Base-by-base conservation (phyloP, 1,140 invertebrate species). In the Danaus melanippus region DNA sequence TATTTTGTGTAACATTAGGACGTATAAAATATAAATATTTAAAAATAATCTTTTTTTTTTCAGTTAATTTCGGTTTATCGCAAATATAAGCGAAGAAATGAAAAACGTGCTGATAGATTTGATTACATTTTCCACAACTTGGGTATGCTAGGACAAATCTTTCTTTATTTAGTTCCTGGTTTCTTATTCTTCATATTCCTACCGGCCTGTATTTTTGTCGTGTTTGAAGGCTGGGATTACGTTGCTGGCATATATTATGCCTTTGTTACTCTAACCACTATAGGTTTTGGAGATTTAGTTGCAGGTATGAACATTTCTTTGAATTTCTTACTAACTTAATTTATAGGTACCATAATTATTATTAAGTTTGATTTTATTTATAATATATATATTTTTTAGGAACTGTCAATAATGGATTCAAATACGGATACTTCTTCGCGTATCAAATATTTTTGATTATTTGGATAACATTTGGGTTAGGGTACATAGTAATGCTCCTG, bases 281-380 rank as follows among this genome's bases (percentile, higher is more conserved):
- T 98, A 67, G 97, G 97, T 12, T 98, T 98, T 79, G 97, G 96
- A 41, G 96, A 98, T 86, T 93, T 92, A 67, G 96, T 98, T 11
- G 95, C 96, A 65, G 86, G 86, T 87, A 70, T 42, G 53, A 58
- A 17, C 50, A 21, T 39, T 48, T 43, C 17, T 12, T 21, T 4
- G 15, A 47, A 12, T 39, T n/a, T 32, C 15, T 15, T 15, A 15
- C 15, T 3, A 15, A 15, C 15, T 15, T 15, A 48, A 11, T 51
- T 12, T 40, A 1, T 8, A 39, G 6, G 10, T 46, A 42, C 44
- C 15, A 52, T 21, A n/a, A 44, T 17, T 3, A 52, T 53, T 40
- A 50, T 55, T 12, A 44, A 55, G 9, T 1, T 51, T 49, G 43
- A 39, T 41, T 41, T 46, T 50, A n/a, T 47, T 12, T 15, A 15